Conservation (phyloP, 2,113 vertebrate species). For the Prochilodus magdalenae region DNA sequence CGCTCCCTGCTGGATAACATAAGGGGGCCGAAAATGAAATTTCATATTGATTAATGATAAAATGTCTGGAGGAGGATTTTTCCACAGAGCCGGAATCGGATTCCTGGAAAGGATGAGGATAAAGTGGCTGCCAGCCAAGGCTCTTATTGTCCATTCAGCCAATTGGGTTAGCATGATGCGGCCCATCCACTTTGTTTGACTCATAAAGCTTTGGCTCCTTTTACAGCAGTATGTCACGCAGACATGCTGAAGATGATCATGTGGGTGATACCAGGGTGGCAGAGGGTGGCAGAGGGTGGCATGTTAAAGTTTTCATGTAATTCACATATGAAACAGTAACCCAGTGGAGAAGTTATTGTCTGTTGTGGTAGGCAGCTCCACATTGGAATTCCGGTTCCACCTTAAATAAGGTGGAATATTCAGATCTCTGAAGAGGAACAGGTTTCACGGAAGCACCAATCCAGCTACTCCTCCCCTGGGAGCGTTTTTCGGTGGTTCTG, state of each 20-base stretch:
- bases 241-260: background rate
- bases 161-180: background rate
- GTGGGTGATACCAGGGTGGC: no score
- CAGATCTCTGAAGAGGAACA: no score
- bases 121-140: conserved; percentile 11
- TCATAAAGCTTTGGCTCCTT: background rate
- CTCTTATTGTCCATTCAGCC: background rate
- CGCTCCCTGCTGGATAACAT: background rate
- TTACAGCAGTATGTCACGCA: background rate
- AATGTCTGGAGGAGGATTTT: conserved; percentile 32
- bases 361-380: no score
- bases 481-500: no score
- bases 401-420: no score
- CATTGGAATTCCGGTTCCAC: no score
- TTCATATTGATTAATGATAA: conserved; percentile 44
- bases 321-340: no score
- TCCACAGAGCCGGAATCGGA: background rate
- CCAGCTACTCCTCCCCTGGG: no score
- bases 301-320: no score
- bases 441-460: no score
- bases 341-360: no score
- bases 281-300: no score
- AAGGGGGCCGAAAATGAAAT: conserved; percentile 5
- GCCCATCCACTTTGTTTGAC: background rate
- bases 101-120: conserved; percentile 30